These are phyloP conservation scores for Orcinus orca DNA, from an alignment of 2,113 vertebrate genomes.

Conservation along the genomic window DNA sequence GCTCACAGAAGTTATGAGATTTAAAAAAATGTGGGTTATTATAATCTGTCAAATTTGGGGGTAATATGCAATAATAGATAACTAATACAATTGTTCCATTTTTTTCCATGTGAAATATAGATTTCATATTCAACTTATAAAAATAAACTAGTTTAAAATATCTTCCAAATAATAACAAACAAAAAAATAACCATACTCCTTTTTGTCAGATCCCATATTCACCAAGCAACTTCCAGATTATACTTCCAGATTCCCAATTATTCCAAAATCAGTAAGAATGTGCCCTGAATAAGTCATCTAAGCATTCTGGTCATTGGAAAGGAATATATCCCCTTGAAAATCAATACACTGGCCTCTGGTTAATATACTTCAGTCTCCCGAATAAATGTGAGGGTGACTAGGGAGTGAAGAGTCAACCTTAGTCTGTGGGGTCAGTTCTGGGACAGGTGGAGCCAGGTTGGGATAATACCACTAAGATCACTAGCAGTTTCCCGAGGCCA, in stretches of 20 bases:
- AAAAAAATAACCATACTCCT: neutral
- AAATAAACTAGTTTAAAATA: slow-evolving; percentile 21
- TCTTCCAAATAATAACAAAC: neutral
- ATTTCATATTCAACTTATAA: neutral
- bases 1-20: neutral
- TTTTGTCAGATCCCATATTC: neutral
- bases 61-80: neutral
- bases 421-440: neutral
- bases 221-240: neutral
- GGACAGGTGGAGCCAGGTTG: neutral
- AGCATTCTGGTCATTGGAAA: neutral
- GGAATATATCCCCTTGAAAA: neutral
- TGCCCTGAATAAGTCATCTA: neutral
- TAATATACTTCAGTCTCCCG: neutral
- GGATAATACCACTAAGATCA: neutral
- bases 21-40: neutral
- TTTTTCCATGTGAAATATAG: neutral
- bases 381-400: neutral
- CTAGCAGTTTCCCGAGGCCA: neutral
- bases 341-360: neutral
- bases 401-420: neutral
- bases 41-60: neutral
- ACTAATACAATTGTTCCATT: neutral
- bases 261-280: neutral
- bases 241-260: neutral